phyloP scores from a whole-genome alignment of 2,113 vertebrate species.

The Caranx melampygus region DNA sequence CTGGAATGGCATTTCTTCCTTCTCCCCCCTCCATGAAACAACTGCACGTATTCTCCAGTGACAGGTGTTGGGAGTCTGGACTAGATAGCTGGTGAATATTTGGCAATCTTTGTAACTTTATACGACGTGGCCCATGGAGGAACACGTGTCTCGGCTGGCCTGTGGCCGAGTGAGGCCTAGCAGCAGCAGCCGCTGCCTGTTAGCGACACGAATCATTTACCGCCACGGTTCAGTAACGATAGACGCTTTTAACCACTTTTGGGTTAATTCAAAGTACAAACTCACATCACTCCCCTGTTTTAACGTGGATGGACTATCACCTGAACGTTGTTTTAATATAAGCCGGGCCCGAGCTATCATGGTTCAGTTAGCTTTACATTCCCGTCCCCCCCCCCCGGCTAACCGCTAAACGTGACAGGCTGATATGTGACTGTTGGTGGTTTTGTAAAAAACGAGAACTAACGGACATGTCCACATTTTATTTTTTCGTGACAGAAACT shows the following conservation, averaged over 20 bases:
- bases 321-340: not conserved
- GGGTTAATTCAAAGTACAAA: not conserved
- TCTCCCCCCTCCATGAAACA: conserved; percentile 9
- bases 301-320: not conserved
- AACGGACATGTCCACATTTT: not conserved
- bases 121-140: conserved; percentile 70
- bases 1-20: conserved; percentile 24
- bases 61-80: conserved; percentile 45
- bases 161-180: conserved; percentile 76
- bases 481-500: conserved; percentile 65
- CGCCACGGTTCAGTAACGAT: not conserved
- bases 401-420: not conserved
- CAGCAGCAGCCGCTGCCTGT: conserved; percentile 19
- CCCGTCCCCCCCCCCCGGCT: not conserved
- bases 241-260: not conserved
- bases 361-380: not conserved
- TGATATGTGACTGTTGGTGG: no score
- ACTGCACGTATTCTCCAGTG: not conserved
- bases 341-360: no score
- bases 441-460: fast-evolving
- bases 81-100: conserved; percentile 45
- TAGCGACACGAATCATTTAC: not conserved
- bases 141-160: conserved; percentile 84
- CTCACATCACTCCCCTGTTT: not conserved
- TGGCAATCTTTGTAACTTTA: conserved; percentile 74